A percentile compares a stretch with the other conserved stretches of the same genome.
Evolutionary conservation across 2,797 vertebrate species (phyloP).

Genomic region (Bradypodion pumilum): DNA sequence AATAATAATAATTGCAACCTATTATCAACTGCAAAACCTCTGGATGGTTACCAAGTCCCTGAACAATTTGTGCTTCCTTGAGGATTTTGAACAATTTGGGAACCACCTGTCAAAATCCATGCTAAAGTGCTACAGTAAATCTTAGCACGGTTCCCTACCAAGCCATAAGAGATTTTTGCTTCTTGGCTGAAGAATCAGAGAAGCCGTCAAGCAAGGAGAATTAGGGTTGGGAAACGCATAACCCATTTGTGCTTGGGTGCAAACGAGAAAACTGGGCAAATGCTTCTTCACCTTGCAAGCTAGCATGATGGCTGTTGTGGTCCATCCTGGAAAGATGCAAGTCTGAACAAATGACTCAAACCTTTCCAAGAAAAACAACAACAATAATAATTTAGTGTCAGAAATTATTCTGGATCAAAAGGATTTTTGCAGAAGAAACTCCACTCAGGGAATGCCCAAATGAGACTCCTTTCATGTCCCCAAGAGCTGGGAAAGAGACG

Average conservation of each 20-base stretch:
- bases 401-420: too few relatives aligned
- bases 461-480: too few relatives aligned
- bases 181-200: slow-evolving; percentile 18
- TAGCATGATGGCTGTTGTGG: too few relatives aligned
- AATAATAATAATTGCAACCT: not conserved
- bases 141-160: slow-evolving; percentile 22
- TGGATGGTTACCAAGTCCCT: not conserved
- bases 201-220: not conserved
- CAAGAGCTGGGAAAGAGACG: too few relatives aligned
- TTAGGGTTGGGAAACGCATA: not conserved
- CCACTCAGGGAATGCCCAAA: too few relatives aligned
- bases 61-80: not conserved
- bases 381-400: too few relatives aligned
- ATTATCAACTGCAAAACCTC: not conserved
- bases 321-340: not conserved
- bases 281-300: slow-evolving; percentile 12
- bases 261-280: not conserved
- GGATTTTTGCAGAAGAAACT: too few relatives aligned
- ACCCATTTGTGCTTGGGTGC: too few relatives aligned
- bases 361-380: too few relatives aligned
- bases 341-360: too few relatives aligned
- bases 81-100: not conserved
- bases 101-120: slow-evolving; percentile 38
- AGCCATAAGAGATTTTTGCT: slow-evolving; percentile 13
- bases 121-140: slow-evolving; percentile 34